phyloP scores from a whole-genome alignment of 1,140 invertebrate species.

The Trissolcus basalis region DNA sequence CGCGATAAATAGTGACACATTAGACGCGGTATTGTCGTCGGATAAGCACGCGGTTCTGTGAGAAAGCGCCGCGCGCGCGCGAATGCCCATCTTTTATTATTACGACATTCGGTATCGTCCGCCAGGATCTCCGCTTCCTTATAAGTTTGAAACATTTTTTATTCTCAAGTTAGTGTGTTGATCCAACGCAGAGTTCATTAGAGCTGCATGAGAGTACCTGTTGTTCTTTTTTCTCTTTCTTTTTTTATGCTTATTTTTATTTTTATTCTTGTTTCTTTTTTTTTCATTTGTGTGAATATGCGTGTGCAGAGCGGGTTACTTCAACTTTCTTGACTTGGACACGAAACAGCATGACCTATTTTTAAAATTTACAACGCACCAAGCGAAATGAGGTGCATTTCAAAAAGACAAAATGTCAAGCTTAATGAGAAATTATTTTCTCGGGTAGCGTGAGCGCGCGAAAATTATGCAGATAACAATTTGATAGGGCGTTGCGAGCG shows the following conservation, averaged over 20 bases:
- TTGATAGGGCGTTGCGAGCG: constrained; percentile 10
- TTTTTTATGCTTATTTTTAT: no score
- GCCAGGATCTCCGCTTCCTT: no score
- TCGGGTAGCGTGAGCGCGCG: constrained; percentile 4
- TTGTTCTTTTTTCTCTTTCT: no score
- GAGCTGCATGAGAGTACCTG: no score
- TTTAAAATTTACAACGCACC: constrained; percentile 26
- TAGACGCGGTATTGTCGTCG: constrained; percentile 32
- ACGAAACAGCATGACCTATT: constrained; percentile 13
- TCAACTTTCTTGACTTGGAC: constrained; percentile 3
- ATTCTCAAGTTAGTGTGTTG: no score
- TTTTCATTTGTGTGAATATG: no score
- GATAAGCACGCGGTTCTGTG: not conserved
- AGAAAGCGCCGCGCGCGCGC: not conserved
- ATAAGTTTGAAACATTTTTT: no score
- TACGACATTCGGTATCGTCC: no score
- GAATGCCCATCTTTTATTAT: constrained; percentile 3
- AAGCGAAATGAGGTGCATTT: constrained; percentile 9
- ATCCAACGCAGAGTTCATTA: no score
- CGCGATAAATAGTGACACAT: constrained; percentile 38
- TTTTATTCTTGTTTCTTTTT: no score
- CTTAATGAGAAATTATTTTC: constrained; percentile 38
- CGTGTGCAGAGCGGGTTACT: no score
- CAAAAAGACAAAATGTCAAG: constrained; percentile 20
- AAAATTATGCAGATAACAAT: constrained; percentile 23